phyloP scores from a whole-genome alignment of 2,797 vertebrate species.

The Etheostoma nigrum region DNA sequence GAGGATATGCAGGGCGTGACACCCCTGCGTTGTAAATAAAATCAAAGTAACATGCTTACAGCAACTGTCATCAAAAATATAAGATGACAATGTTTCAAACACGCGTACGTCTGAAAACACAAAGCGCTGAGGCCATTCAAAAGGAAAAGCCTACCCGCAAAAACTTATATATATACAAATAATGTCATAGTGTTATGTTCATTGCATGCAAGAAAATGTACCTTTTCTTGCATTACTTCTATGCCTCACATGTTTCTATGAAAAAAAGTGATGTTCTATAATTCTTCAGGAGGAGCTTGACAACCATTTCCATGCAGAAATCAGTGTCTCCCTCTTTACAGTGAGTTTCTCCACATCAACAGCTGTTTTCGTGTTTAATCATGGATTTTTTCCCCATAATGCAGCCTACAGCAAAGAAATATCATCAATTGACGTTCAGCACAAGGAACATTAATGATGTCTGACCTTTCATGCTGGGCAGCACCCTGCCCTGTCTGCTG shows the following conservation, averaged over 20 bases:
- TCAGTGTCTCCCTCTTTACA: background rate
- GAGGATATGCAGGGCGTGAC: constrained; percentile 85
- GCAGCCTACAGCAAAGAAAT: constrained; percentile 30
- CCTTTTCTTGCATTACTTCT: background rate
- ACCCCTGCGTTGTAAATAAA: constrained; percentile 72
- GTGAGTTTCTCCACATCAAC: constrained; percentile 3
- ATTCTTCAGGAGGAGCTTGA: background rate
- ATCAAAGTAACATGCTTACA: constrained; percentile 21
- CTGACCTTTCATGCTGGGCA: constrained; percentile 88
- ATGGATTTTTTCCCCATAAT: background rate
- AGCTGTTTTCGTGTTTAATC: background rate
- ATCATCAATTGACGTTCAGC: constrained; percentile 53
- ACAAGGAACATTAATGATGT: constrained; percentile 59
- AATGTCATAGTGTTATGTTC: background rate
- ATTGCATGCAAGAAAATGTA: background rate
- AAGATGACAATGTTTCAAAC: constrained; percentile 2
- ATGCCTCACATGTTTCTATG: background rate
- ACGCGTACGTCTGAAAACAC: background rate
- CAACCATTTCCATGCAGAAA: background rate
- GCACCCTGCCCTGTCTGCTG: constrained; percentile 87
- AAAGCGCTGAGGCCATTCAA: background rate
- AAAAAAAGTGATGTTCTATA: background rate
- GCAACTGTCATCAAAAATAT: constrained; percentile 7
- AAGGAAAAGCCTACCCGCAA: background rate
- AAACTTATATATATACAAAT: background rate